phyloP scores from a whole-genome alignment of 92 coral and sea anemone species.

The Diadumene lineata region DNA sequence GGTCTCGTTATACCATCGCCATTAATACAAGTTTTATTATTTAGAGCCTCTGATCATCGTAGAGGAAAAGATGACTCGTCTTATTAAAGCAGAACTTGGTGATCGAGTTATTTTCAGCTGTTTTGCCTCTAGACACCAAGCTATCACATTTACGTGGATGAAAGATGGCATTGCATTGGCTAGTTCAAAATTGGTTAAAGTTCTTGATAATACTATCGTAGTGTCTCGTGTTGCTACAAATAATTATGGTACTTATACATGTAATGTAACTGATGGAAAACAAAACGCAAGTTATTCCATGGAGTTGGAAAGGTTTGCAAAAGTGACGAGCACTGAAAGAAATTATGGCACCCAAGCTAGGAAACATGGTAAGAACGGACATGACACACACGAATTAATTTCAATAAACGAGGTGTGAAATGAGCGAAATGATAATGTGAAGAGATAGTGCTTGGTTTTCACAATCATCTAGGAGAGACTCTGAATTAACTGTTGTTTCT shows the following conservation, averaged over 20 bases:
- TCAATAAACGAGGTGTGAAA: too few species aligned
- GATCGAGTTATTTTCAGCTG: constrained; percentile 2
- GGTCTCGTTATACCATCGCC: neutral
- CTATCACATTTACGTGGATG: constrained; percentile 14
- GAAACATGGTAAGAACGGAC: neutral
- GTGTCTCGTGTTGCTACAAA: neutral
- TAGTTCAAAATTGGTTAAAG: neutral
- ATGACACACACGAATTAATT: too few species aligned
- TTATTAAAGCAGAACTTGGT: constrained; percentile 1
- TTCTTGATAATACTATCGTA: neutral
- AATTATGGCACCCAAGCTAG: neutral
- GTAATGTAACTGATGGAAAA: constrained; percentile 7
- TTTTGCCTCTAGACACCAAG: constrained; percentile 5
- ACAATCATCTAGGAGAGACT: too few species aligned
- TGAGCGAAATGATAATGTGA: too few species aligned
- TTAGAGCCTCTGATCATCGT: neutral
- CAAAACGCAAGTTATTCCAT: neutral
- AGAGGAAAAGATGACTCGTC: neutral
- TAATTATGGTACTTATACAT: neutral
- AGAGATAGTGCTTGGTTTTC: too few species aligned
- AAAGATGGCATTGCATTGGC: constrained; percentile 7
- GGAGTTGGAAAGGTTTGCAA: neutral
- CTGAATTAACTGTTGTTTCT: too few species aligned
- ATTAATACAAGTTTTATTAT: neutral
- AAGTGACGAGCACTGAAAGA: too few species aligned